Evolutionary conservation across 2,888 invertebrate genomes (phyloP).

Genomic region (Protula sp.): DNA sequence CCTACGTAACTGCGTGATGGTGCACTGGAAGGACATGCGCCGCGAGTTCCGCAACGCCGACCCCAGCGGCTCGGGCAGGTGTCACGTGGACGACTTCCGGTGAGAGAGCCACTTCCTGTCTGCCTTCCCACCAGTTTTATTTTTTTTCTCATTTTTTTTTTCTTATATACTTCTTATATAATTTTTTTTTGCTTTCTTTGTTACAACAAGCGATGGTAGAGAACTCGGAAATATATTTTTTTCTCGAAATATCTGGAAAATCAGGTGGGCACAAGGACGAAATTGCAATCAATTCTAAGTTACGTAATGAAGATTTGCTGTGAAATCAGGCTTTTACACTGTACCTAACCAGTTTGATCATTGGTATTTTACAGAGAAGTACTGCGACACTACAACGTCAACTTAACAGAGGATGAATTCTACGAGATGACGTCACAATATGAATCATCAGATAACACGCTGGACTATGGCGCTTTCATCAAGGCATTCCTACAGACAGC

Average conservation of each 20-base stretch:
- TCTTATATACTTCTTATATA: too few relatives aligned
- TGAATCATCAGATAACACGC: slow-evolving; percentile 37
- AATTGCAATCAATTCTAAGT: too few relatives aligned
- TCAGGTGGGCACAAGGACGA: too few relatives aligned
- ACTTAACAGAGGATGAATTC: slow-evolving; percentile 48
- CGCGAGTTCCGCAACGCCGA: slow-evolving; percentile 37
- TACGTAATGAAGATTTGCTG: too few relatives aligned
- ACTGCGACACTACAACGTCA: slow-evolving; percentile 40
- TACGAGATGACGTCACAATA: slow-evolving; percentile 39
- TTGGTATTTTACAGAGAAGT: slow-evolving; percentile 18
- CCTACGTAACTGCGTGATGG: slow-evolving; percentile 32
- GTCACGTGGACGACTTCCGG: slow-evolving; percentile 37
- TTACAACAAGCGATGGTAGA: too few relatives aligned
- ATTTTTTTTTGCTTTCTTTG: too few relatives aligned
- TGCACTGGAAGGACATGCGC: slow-evolving; percentile 50
- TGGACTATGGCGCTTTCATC: slow-evolving; percentile 49
- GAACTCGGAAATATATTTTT: too few relatives aligned
- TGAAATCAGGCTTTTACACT: background rate
- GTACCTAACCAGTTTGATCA: background rate
- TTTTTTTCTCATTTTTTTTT: too few relatives aligned
- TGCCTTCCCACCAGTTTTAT: too few relatives aligned
- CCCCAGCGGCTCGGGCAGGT: slow-evolving; percentile 27
- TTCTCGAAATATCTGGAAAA: too few relatives aligned
- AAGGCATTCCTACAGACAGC: slow-evolving; percentile 29
- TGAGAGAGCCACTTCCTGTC: too few relatives aligned